phyloP scores from a whole-genome alignment of 2,113 vertebrate species.

The Stercorarius parasiticus region DNA sequence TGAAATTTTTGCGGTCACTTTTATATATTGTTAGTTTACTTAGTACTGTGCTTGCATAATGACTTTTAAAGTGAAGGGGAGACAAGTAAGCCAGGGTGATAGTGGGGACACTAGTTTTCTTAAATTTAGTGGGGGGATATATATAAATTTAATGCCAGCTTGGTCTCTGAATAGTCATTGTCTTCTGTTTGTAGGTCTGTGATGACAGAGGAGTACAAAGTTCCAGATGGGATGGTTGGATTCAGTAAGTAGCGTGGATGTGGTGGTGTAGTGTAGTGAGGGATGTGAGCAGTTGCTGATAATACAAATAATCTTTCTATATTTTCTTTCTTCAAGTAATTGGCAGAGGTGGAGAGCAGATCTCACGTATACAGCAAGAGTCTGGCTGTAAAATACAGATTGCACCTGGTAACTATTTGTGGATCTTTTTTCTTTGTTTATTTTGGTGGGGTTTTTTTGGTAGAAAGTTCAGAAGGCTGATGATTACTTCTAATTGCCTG shows the following conservation, averaged over 20 bases:
- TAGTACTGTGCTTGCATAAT: not conserved
- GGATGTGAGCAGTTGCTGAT: not conserved
- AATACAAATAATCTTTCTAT: not conserved
- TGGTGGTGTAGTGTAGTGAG: not conserved
- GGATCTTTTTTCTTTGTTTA: not conserved
- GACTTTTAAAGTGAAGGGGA: not conserved
- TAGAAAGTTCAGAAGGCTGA: not conserved
- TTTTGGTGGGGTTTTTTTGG: fast-evolving
- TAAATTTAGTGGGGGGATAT: not conserved
- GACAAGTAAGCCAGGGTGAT: not conserved
- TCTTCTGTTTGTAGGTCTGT: constrained; percentile 79
- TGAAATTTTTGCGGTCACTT: not conserved
- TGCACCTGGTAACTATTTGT: constrained; percentile 84
- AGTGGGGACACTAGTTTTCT: not conserved
- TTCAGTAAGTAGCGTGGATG: constrained; percentile 88
- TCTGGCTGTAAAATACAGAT: constrained; percentile 99
- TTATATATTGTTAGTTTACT: not conserved
- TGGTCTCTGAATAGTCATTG: not conserved
- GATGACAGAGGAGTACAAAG: constrained; percentile 95
- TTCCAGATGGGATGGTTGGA: constrained; percentile 99
- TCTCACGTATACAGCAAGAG: constrained; percentile 96
- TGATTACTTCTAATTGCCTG: not conserved
- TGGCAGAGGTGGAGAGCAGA: constrained; percentile 98
- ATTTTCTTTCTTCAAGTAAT: constrained; percentile 82
- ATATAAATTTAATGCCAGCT: not conserved